These are phyloP conservation scores for Falco punctatus DNA, from an alignment of 2,113 vertebrate genomes.

Conservation along the genomic window DNA sequence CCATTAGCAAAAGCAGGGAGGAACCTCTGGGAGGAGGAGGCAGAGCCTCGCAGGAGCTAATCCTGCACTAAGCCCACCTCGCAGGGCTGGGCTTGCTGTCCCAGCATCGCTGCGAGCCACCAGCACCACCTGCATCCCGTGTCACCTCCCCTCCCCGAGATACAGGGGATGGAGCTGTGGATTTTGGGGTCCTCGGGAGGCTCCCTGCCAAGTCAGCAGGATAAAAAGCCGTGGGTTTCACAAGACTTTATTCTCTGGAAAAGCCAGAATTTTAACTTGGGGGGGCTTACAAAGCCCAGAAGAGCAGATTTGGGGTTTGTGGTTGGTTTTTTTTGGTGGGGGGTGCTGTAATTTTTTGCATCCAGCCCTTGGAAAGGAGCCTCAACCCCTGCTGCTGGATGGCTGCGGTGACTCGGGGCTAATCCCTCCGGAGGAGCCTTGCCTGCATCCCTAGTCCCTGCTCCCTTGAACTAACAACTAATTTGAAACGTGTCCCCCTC, in stretches of 20 bases:
- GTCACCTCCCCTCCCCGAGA: not conserved
- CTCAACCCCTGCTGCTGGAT: not conserved
- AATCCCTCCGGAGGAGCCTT: constrained; percentile 3
- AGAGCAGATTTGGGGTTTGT: not conserved
- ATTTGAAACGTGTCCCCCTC: not conserved
- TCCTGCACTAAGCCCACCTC: not conserved
- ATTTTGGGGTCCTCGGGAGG: not conserved
- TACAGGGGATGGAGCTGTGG: not conserved
- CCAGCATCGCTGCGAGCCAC: not conserved
- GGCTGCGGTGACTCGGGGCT: not conserved
- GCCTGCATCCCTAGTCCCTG: not conserved
- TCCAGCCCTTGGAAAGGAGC: not conserved
- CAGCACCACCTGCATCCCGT: not conserved
- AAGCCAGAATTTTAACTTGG: not conserved
- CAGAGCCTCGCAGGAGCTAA: not conserved
- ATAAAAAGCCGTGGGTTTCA: not conserved
- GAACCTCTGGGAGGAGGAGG: not conserved
- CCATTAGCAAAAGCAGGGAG: not conserved
- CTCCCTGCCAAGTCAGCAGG: not conserved
- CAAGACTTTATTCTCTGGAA: not conserved
- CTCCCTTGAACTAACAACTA: constrained; percentile 40
- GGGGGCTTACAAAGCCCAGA: not conserved
- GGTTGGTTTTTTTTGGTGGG: not conserved
- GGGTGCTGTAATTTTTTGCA: not conserved
- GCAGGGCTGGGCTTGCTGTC: not conserved